Conservation (phyloP, 2,888 invertebrate species). For the Cartodere bifasciata region DNA sequence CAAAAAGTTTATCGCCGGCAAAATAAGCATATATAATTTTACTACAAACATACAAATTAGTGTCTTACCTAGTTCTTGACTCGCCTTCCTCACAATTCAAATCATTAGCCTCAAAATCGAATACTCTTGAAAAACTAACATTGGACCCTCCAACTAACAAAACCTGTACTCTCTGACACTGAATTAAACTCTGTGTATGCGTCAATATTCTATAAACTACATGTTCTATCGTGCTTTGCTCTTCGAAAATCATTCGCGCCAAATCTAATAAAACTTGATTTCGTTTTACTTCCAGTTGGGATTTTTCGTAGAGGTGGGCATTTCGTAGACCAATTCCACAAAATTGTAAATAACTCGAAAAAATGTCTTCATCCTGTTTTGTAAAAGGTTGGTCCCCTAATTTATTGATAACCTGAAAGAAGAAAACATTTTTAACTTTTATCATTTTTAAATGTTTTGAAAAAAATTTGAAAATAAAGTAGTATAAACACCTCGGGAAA, state of each 20-base stretch:
- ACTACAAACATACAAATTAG: too few species aligned
- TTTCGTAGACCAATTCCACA: constrained; percentile 92
- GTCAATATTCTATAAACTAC: constrained; percentile 87
- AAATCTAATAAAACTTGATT: constrained; percentile 89
- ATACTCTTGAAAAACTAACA: constrained; percentile 86
- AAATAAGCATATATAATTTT: too few species aligned
- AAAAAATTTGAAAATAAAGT: too few species aligned
- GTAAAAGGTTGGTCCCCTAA: constrained; percentile 75
- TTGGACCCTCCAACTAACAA: constrained; percentile 82
- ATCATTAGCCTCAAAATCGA: constrained; percentile 87
- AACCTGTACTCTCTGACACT: constrained; percentile 90
- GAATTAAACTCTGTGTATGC: constrained; percentile 86
- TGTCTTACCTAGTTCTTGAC: constrained; percentile 54
- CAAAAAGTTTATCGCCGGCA: too few species aligned
- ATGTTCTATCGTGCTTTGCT: constrained; percentile 92
- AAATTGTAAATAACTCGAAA: constrained; percentile 87
- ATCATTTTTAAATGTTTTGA: too few species aligned
- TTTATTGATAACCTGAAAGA: constrained; percentile 72
- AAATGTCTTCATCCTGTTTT: constrained; percentile 77
- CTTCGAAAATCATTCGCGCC: constrained; percentile 94
- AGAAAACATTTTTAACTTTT: constrained; percentile 7
- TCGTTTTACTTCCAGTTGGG: constrained; percentile 86
- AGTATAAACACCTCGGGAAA: too few species aligned
- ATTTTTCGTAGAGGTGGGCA: constrained; percentile 91
- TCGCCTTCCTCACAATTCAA: constrained; percentile 69